Base-by-base conservation (phyloP, 2,888 invertebrate genomes). In the Drosophila pseudotalamancana region DNA sequence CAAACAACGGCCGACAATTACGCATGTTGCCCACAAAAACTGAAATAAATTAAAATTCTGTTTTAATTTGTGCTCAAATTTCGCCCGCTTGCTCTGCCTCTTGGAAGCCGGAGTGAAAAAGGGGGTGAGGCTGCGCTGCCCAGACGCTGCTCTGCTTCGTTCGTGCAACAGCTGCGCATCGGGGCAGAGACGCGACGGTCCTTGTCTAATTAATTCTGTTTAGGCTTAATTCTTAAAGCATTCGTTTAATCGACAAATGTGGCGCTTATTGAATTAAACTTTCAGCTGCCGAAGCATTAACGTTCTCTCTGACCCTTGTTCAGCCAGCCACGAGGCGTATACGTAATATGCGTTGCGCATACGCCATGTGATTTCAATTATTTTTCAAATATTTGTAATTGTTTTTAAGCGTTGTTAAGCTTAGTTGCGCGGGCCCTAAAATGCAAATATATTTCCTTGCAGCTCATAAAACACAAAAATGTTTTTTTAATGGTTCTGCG, bases 111-210 rank as follows among this genome's bases (percentile, higher is more conserved):
- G 5, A 21, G 29, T 16, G 6, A 11, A n/a, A 21, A 54, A 31
- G 29, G 34, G 19, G 50, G 29, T 16, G 42, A 21, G 23, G 35
- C 39, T n/a, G 18, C 3, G 25, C 31, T 3, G 16, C 19, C 14
- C 8, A 29, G 39, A 18, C 9, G 48, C 25, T 11, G 29, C 29
- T 19, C 42, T n/a, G 37, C 14, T 31, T 45, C 12, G 42, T 27
- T 43, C 45, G 62, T 85, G 80, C 88, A 80, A 87, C 80, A 80
- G 83, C 88, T 80, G 80, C 88, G 82, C 75, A 64, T 37, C 60
- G 25, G 48, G 14, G 29, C 43, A 42, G 27, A 14, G 53, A 40
- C 62, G 56, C 32, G 34, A 37, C 43, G 35, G 42, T 29, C 49
- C 21, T 37, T 34, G 32, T 55, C 35, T 85, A 82, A 81, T 67